Evolutionary conservation across 2,888 invertebrate species (phyloP).

Genomic region (Phengaris arion): DNA sequence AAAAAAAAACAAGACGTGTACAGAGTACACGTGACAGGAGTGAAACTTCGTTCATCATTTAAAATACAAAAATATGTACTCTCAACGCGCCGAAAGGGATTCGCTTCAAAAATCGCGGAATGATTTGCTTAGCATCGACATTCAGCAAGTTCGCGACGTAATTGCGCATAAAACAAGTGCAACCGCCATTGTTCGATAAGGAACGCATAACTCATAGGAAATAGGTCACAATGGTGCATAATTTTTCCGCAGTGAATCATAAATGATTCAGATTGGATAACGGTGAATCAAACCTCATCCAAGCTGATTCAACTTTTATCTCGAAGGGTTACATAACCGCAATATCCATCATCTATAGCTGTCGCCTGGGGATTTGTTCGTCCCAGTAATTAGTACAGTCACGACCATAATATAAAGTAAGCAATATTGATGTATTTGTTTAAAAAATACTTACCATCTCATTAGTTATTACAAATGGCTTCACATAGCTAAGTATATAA

Average conservation of each 20-base stretch:
- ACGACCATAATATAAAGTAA: no score
- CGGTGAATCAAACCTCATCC: constrained; percentile 25
- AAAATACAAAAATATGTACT: no score
- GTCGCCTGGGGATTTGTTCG: neutral
- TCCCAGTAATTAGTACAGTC: no score
- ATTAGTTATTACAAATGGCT: no score
- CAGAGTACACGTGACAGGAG: no score
- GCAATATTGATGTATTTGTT: no score
- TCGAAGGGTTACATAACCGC: constrained; percentile 21
- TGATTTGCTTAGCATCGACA: neutral
- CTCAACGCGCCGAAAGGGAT: no score
- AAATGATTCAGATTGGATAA: constrained; percentile 28
- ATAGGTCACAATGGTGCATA: constrained; percentile 29
- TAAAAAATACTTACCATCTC: no score
- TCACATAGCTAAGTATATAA: no score
- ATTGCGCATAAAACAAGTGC: constrained; percentile 10
- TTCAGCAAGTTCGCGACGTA: neutral
- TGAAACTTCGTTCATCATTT: no score
- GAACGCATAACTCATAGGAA: constrained; percentile 28
- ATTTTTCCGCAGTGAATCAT: constrained; percentile 28
- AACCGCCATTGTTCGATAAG: constrained; percentile 21
- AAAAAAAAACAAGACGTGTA: no score
- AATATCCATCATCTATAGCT: neutral
- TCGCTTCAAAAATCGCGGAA: neutral
- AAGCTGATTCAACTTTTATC: constrained; percentile 22